phyloP scores from a whole-genome alignment of 2,888 invertebrate species.

The Tinea trinotella region DNA sequence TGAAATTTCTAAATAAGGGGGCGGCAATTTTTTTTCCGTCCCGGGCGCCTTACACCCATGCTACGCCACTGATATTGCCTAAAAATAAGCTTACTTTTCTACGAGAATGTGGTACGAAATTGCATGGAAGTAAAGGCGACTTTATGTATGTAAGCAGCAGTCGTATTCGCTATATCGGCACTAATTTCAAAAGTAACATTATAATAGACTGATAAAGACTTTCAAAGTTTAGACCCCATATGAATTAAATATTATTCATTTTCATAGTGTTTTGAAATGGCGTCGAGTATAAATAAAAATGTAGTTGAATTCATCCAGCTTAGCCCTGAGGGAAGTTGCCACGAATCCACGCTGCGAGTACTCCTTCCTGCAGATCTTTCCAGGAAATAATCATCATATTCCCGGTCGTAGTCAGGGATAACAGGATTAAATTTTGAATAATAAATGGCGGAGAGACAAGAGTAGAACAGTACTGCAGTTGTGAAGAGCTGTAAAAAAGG shows the following conservation, averaged over 20 bases:
- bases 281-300: constrained; percentile 78
- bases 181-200: too few species aligned
- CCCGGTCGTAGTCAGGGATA: constrained; percentile 81
- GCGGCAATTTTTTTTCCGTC: too few species aligned
- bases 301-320: constrained; percentile 74
- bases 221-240: too few species aligned
- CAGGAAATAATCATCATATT: constrained; percentile 82
- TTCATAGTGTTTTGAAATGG: constrained; percentile 51
- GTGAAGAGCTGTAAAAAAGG: constrained; percentile 79
- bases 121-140: too few species aligned
- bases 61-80: too few species aligned
- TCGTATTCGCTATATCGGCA: too few species aligned
- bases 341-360: constrained; percentile 48
- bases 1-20: too few species aligned
- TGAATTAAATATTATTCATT: not conserved
- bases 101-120: too few species aligned
- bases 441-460: constrained; percentile 88
- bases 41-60: too few species aligned
- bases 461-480: constrained; percentile 84
- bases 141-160: too few species aligned
- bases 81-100: too few species aligned
- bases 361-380: constrained; percentile 75
- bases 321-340: constrained; percentile 50
- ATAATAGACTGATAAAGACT: too few species aligned
- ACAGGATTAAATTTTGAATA: constrained; percentile 90